Conservation (phyloP, 2,113 vertebrate species). For the Leucosticte australis region DNA sequence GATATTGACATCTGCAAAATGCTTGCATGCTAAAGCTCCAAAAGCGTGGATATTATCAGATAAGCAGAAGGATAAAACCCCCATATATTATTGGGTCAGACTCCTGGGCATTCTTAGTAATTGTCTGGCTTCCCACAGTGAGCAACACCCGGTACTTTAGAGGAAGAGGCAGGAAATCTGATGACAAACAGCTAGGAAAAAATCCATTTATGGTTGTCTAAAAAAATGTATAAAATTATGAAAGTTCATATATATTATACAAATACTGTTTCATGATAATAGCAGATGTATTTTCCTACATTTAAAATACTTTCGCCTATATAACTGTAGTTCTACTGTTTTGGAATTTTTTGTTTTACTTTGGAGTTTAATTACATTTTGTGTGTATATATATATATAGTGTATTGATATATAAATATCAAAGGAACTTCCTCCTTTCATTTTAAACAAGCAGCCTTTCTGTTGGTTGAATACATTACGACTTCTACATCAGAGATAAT, state of each 20-base stretch:
- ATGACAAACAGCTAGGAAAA: neutral
- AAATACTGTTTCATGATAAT: neutral
- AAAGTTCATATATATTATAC: neutral
- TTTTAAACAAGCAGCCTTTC: neutral
- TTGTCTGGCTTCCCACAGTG: neutral
- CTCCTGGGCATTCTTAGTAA: neutral
- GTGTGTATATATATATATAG: no score
- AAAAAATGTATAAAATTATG: neutral
- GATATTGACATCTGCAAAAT: neutral
- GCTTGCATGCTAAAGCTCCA: neutral
- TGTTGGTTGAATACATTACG: neutral
- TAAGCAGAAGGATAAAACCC: fast-evolving
- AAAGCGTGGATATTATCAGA: neutral
- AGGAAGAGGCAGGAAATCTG: neutral
- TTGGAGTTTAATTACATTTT: neutral
- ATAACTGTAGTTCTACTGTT: neutral
- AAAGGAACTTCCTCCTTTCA: neutral
- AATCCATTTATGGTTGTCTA: neutral
- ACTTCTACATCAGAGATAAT: neutral
- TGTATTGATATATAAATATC: no score
- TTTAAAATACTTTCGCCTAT: neutral
- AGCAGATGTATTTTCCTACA: neutral
- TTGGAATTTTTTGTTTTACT: neutral
- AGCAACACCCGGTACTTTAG: neutral
- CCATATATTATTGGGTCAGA: neutral